phyloP scores from a whole-genome alignment of 2,113 vertebrate species.

The Hippocampus zosterae region DNA sequence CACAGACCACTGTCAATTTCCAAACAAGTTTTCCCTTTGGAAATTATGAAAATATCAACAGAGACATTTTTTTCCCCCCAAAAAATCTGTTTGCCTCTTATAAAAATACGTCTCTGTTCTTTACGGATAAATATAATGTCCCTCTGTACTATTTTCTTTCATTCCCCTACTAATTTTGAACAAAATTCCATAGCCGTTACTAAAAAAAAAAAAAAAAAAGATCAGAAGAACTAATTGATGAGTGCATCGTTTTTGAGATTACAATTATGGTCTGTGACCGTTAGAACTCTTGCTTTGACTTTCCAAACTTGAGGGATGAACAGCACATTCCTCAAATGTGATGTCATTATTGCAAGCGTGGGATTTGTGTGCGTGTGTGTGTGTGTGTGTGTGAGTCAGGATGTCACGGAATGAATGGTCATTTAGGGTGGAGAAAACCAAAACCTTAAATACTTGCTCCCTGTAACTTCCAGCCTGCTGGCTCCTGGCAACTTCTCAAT shows the following conservation, averaged over 20 bases:
- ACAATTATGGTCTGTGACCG: constrained; percentile 18
- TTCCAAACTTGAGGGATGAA: constrained; percentile 24
- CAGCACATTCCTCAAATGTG: constrained; percentile 47
- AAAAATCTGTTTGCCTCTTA: background rate
- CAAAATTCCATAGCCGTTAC: background rate
- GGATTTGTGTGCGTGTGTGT: constrained; percentile 45
- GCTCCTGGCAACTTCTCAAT: constrained; percentile 26
- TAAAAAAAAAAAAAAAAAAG: background rate
- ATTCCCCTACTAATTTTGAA: constrained; percentile 1
- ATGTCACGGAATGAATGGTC: constrained; percentile 55
- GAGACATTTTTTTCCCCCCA: background rate
- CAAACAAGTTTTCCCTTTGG: background rate
- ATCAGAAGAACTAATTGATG: background rate
- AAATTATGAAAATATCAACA: background rate
- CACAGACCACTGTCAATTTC: background rate
- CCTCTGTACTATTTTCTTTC: background rate
- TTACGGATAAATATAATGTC: background rate
- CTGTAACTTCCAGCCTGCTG: constrained; percentile 31
- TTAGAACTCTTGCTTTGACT: constrained; percentile 4
- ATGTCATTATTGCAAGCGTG: constrained; percentile 59
- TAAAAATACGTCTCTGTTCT: background rate
- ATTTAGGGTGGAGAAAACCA: constrained; percentile 58
- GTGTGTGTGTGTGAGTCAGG: constrained; percentile 37
- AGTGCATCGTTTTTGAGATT: background rate
- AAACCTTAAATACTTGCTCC: constrained; percentile 12